A percentile compares a stretch with the other conserved stretches of the same genome.
Evolutionary conservation across 2,797 vertebrate genomes (phyloP).

Genomic region (Melanotaenia nigrans): DNA sequence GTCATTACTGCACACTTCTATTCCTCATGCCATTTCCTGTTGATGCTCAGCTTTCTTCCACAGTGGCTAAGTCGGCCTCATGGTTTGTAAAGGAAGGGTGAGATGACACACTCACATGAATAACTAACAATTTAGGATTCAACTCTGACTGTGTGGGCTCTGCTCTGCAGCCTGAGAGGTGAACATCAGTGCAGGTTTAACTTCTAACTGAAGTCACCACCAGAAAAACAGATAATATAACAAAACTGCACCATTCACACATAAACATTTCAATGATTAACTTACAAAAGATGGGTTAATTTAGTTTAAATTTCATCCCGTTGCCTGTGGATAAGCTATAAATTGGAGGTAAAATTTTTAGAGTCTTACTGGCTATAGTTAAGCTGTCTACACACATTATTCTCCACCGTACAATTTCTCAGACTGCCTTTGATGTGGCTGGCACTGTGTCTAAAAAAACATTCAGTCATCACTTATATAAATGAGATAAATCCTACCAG

Average conservation of each 20-base stretch:
- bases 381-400: constrained; percentile 37
- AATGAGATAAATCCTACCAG: constrained; percentile 50
- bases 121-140: constrained; percentile 8
- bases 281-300: background rate
- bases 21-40: constrained; percentile 67
- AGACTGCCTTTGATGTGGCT: constrained; percentile 28
- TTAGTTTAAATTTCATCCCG: background rate
- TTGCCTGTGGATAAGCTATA: constrained; percentile 7
- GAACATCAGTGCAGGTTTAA: constrained; percentile 31
- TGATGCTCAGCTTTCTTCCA: constrained; percentile 55
- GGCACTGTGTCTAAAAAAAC: constrained; percentile 12
- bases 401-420: constrained; percentile 28
- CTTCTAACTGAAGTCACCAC: constrained; percentile 6
- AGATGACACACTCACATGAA: constrained; percentile 31
- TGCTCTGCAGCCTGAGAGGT: constrained; percentile 41
- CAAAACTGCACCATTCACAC: background rate
- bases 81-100: constrained; percentile 30
- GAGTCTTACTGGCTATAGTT: constrained; percentile 24
- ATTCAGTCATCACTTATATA: constrained; percentile 34
- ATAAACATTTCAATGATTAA: background rate
- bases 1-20: constrained; percentile 58
- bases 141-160: background rate
- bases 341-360: constrained; percentile 11
- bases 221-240: constrained; percentile 10
- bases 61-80: constrained; percentile 15